Conservation (phyloP, 2,888 invertebrate species). For the Ornithoptera alexandrae region DNA sequence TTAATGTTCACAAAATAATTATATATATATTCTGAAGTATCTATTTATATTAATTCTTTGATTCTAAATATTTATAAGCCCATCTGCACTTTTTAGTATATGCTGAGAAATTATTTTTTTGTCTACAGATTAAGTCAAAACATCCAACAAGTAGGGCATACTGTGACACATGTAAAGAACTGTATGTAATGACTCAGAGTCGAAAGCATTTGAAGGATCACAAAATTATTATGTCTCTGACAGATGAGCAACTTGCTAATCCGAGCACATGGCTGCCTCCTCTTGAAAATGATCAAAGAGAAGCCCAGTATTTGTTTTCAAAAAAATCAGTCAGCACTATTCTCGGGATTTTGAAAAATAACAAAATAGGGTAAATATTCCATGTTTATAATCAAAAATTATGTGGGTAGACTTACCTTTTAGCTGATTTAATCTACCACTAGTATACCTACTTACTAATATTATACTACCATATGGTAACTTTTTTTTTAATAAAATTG, state of each 20-base stretch:
- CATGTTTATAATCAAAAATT: too few relatives aligned
- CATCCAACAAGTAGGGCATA: constrained; percentile 76
- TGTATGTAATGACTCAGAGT: constrained; percentile 64
- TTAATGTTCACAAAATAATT: too few relatives aligned
- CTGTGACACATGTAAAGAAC: constrained; percentile 82
- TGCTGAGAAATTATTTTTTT: neutral
- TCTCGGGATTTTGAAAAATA: constrained; percentile 78
- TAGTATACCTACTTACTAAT: too few relatives aligned
- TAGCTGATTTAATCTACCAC: too few relatives aligned
- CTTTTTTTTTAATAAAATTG: too few relatives aligned
- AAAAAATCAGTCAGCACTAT: constrained; percentile 83
- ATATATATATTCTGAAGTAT: too few relatives aligned
- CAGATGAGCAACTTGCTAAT: constrained; percentile 78
- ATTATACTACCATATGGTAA: too few relatives aligned
- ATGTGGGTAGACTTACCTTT: too few relatives aligned
- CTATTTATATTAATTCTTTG: too few relatives aligned
- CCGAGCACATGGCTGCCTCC: constrained; percentile 86
- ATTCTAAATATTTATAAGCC: too few relatives aligned
- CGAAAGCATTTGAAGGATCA: constrained; percentile 80
- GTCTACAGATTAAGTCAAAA: constrained; percentile 63
- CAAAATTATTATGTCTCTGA: constrained; percentile 71
- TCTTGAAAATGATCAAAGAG: constrained; percentile 86
- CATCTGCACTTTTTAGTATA: too few relatives aligned
- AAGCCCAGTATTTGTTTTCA: constrained; percentile 94
- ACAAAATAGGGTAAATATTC: constrained; percentile 77